Conservation (phyloP, 2,797 vertebrate species). For the Bradypodion ventrale region DNA sequence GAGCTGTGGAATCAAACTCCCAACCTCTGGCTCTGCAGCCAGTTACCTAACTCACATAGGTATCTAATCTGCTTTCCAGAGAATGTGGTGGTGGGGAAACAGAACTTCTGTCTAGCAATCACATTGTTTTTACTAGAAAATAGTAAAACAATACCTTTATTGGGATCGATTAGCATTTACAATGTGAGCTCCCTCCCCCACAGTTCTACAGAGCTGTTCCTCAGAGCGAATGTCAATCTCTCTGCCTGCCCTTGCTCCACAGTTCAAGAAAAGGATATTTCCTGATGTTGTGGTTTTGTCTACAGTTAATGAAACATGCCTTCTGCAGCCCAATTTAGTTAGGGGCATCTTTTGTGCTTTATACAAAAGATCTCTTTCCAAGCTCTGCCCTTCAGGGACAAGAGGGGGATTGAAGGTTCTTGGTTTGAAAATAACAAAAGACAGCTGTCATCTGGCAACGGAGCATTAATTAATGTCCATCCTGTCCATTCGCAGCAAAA, state of each 20-base stretch:
- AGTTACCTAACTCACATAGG: too few relatives aligned
- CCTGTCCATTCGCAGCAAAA: neutral
- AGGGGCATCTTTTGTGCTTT: neutral
- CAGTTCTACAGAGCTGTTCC: neutral
- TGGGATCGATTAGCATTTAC: neutral
- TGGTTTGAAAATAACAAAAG: neutral
- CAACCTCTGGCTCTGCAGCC: too few relatives aligned
- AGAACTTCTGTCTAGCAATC: too few relatives aligned
- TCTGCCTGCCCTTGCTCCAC: neutral
- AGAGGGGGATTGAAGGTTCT: neutral
- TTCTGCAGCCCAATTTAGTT: neutral
- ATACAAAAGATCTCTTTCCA: neutral
- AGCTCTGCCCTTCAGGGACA: neutral
- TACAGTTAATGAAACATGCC: neutral
- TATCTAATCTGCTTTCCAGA: too few relatives aligned
- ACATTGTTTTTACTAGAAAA: neutral
- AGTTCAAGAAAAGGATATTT: neutral
- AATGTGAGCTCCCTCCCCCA: neutral
- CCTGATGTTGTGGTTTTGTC: neutral
- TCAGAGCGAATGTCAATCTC: neutral
- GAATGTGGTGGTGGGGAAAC: too few relatives aligned
- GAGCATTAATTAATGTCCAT: slow-evolving; percentile 6
- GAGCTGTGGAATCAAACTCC: too few relatives aligned
- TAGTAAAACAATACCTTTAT: neutral
- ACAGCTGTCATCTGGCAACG: neutral